Evolutionary conservation across 92 coral and sea anemone species (phyloP).

Genomic region (Ricordea florida): DNA sequence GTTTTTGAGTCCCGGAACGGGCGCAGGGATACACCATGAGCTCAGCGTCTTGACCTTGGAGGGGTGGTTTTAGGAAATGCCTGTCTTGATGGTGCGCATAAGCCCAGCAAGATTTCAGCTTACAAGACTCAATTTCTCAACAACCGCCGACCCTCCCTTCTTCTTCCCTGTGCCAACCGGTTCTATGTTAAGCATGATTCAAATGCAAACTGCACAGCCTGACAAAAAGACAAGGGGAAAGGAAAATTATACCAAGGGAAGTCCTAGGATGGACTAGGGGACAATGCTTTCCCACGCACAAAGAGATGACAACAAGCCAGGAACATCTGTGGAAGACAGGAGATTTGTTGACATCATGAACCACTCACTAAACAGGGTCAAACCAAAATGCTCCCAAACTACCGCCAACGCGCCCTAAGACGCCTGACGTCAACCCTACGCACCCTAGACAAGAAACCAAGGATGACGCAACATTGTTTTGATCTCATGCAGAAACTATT

Average conservation of each 20-base stretch:
- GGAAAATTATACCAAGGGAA: not conserved
- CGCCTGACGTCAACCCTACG: conserved; percentile 23
- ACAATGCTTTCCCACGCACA: no score
- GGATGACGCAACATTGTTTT: conserved; percentile 42
- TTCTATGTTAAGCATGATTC: conserved; percentile 1
- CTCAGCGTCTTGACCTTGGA: conserved; percentile 53
- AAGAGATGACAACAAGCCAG: no score
- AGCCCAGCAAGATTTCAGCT: not conserved
- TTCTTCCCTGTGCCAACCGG: conserved; percentile 49
- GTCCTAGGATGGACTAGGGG: no score
- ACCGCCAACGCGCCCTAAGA: conserved; percentile 28
- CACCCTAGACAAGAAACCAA: conserved; percentile 33
- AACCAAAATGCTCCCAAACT: conserved; percentile 4
- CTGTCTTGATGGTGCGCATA: conserved; percentile 59
- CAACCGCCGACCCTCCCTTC: conserved; percentile 44
- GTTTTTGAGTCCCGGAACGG: conserved; percentile 57
- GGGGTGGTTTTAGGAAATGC: conserved; percentile 58
- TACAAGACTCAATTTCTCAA: conserved; percentile 46
- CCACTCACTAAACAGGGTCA: conserved; percentile 10
- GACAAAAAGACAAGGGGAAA: not conserved
- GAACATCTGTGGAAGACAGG: no score
- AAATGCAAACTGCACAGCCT: no score
- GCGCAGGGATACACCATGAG: conserved; percentile 42
- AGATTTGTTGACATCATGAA: no score
- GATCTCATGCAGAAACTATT: conserved; percentile 50